Percentiles rank a stretch among this genome's conserved stretches.
Conservation (phyloP, 2,888 invertebrate genomes). For the Drosophila kambysellisi region DNA sequence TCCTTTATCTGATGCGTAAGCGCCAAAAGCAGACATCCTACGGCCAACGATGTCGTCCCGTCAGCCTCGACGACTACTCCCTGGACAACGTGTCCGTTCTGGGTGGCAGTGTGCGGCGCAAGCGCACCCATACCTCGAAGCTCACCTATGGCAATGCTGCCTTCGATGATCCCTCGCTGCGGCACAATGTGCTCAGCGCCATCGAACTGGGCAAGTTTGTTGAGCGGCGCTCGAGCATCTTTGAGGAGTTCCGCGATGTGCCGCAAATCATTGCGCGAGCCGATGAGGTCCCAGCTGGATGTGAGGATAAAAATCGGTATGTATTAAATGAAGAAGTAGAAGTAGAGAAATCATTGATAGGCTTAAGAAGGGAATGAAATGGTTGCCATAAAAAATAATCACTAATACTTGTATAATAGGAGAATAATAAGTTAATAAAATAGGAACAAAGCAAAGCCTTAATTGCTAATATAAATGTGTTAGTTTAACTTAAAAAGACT, state of each 20-base stretch:
- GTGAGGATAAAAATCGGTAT: conserved; percentile 93
- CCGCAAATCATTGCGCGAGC: conserved; percentile 92
- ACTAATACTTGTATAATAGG: not conserved
- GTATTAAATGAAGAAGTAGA: conserved; percentile 19
- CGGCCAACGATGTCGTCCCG: conserved; percentile 94
- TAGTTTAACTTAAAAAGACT: not conserved
- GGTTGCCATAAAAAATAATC: not conserved
- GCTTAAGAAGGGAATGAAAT: not conserved
- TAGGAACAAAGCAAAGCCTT: not conserved
- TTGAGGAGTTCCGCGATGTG: conserved; percentile 93
- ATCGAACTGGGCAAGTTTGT: conserved; percentile 91
- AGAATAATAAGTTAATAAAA: not conserved
- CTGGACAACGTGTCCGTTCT: conserved; percentile 94
- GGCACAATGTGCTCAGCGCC: conserved; percentile 90
- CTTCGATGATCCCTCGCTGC: conserved; percentile 93
- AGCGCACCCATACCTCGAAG: conserved; percentile 90
- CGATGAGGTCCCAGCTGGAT: conserved; percentile 94
- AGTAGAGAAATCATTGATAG: not conserved
- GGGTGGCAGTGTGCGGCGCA: conserved; percentile 91
- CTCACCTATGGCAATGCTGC: conserved; percentile 96
- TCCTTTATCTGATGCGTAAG: conserved; percentile 92
- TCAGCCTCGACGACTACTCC: conserved; percentile 95
- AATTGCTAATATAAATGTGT: too few relatives aligned
- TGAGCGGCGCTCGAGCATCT: conserved; percentile 89
- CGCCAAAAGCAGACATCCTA: conserved; percentile 93